Conservation (phyloP, 1,140 invertebrate genomes). For the Pristionchus pacificus region DNA sequence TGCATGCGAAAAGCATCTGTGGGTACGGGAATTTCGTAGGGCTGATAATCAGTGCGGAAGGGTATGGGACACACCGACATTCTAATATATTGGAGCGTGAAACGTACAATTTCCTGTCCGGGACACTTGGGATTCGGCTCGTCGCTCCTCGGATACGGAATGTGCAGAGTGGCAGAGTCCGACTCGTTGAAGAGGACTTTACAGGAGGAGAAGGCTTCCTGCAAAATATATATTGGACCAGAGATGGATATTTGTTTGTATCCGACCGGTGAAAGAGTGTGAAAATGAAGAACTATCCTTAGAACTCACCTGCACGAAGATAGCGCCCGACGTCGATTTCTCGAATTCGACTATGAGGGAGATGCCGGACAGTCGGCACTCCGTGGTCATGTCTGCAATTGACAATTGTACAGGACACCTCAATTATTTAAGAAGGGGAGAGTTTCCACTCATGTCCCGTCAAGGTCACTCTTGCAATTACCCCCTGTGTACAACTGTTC, state of each 20-base stretch:
- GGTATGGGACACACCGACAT: too few relatives aligned
- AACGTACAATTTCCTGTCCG: slow-evolving; percentile 39
- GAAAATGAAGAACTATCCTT: too few relatives aligned
- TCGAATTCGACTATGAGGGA: slow-evolving; percentile 36
- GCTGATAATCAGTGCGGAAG: too few relatives aligned
- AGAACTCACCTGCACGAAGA: slow-evolving; percentile 34
- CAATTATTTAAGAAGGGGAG: not conserved
- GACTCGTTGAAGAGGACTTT: slow-evolving; percentile 34
- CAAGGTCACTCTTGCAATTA: too few relatives aligned
- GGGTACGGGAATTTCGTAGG: too few relatives aligned
- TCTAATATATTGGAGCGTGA: not conserved
- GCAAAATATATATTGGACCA: slow-evolving; percentile 24
- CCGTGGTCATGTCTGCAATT: slow-evolving; percentile 43
- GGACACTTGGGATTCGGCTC: slow-evolving; percentile 45
- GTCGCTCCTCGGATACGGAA: slow-evolving; percentile 43
- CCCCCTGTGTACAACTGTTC: too few relatives aligned
- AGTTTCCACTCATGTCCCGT: too few relatives aligned
- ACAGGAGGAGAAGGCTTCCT: slow-evolving; percentile 48
- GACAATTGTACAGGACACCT: slow-evolving; percentile 13
- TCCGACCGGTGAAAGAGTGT: too few relatives aligned
- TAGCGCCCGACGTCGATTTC: slow-evolving; percentile 34
- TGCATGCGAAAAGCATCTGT: too few relatives aligned
- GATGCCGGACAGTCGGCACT: slow-evolving; percentile 48
- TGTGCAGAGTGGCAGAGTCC: slow-evolving; percentile 35
- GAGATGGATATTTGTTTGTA: too few relatives aligned